Base-by-base conservation (phyloP, 2,797 vertebrate species). In the Falco columbarius region DNA sequence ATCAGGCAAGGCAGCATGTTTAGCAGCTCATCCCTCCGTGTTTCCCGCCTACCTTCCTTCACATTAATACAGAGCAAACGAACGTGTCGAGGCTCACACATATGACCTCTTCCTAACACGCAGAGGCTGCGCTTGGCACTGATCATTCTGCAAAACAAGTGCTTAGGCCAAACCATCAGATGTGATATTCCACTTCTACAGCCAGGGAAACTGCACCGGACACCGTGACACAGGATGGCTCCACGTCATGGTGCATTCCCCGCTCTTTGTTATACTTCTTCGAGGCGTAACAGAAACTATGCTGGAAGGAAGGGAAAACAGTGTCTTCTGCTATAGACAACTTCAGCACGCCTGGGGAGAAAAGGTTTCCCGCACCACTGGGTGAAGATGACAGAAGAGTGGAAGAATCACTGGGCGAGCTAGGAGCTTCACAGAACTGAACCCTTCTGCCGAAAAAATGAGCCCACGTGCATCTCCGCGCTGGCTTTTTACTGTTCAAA, bases 211-310 rank as follows among this genome's bases (percentile, higher is more conserved):
- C 7, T 3, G 32, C 62, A 19, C 15, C 7, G 68, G 80, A 44
- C 14, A 8, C 42, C 7, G 10, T 4, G 27, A 27, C 12, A 42
- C 12, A 42, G 54, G 26, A 0, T 0, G 15, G 24, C 30, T 52
- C 27, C 14, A 13, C 26, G 59, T 65, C 6, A 10, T 42, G 52
- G 17, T 16, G 52, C 2, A 1, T 23, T 62, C 47, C 55, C 72
- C 62, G 56, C 8, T 49, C 20, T 58, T 59, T 68, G 16, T 19
- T 54, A 12, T 4, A 19, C 15, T 44, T 12, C 11, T 63, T 34
- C 16, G 34, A 49, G 23, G 49, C 82, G 40, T 36, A 86, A 81
- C 23, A 65, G 44, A 73, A 72, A 54, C 16, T 10, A 38, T 24
- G 47, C 29, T 66, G 52, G 62, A 61, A 70, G 22, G 27, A 79